Evolutionary conservation across 2,888 invertebrate genomes (phyloP).

Genomic region (Acanthococcus lagerstroemiae): DNA sequence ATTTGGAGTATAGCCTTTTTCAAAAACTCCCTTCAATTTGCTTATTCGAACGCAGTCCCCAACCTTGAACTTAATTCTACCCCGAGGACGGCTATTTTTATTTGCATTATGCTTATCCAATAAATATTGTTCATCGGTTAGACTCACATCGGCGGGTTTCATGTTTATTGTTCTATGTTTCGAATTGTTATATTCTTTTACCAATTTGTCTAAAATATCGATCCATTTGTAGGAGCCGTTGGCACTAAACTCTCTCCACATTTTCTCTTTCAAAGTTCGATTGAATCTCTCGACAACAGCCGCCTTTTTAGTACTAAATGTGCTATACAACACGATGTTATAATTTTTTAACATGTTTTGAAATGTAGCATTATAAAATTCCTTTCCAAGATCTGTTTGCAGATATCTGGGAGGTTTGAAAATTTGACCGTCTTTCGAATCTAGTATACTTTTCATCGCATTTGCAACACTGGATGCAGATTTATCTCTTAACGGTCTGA

Average conservation of each 20-base stretch:
- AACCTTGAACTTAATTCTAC: conserved; percentile 36
- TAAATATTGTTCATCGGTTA: background rate
- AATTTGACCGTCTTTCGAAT: background rate
- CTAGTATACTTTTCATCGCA: background rate
- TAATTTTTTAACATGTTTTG: background rate
- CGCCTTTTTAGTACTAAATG: conserved; percentile 37
- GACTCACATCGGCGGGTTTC: conserved; percentile 15
- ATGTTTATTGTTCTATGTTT: background rate
- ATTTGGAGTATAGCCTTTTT: conserved; percentile 40
- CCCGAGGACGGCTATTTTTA: background rate
- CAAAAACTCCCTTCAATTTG: conserved; percentile 39
- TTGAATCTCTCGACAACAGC: conserved; percentile 39
- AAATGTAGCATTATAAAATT: conserved; percentile 36
- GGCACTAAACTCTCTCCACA: conserved; percentile 33
- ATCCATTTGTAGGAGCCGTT: conserved; percentile 35
- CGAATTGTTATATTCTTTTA: conserved; percentile 27
- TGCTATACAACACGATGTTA: background rate
- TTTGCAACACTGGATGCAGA: background rate
- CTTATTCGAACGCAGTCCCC: conserved; percentile 40
- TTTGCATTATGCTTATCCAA: background rate
- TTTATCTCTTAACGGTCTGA: background rate
- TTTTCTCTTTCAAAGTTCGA: conserved; percentile 35
- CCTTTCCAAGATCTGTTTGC: conserved; percentile 39
- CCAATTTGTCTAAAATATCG: conserved; percentile 34
- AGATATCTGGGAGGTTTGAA: conserved; percentile 35